Percentiles rank a stretch among this genome's conserved stretches.
These are phyloP conservation scores for Coracias cyanogaster DNA, from an alignment of 2,797 vertebrate species.

Conservation along the genomic window DNA sequence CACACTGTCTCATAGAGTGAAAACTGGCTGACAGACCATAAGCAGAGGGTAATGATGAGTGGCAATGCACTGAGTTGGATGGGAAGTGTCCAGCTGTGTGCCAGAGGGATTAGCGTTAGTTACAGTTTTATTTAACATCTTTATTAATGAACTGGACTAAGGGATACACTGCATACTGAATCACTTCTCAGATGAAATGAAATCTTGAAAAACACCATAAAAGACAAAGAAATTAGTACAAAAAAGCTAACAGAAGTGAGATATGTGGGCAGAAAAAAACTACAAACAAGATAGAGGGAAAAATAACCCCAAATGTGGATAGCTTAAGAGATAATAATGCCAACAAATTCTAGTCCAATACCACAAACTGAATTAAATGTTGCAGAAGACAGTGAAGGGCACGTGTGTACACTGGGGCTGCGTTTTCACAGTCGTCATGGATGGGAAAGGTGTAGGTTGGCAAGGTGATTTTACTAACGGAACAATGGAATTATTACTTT, in stretches of 20 bases:
- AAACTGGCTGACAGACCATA: slow-evolving; percentile 25
- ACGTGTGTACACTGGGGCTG: background rate
- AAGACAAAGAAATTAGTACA: background rate
- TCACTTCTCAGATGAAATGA: background rate
- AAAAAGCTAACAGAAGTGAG: background rate
- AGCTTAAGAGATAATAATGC: background rate
- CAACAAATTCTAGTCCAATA: background rate
- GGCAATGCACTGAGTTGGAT: slow-evolving; percentile 33
- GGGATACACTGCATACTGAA: background rate
- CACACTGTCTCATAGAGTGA: background rate
- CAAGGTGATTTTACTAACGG: background rate
- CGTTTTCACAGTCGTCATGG: background rate
- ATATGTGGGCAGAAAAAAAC: background rate
- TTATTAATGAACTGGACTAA: slow-evolving; percentile 56
- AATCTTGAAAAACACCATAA: background rate
- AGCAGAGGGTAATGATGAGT: slow-evolving; percentile 38
- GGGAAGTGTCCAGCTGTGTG: slow-evolving; percentile 67
- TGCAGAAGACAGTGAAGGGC: background rate
- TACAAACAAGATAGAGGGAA: background rate
- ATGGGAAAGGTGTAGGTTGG: background rate
- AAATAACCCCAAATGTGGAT: background rate
- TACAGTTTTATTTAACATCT: slow-evolving; percentile 72
- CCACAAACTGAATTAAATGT: background rate
- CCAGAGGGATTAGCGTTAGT: slow-evolving; percentile 63
- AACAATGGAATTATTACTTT: background rate